Evolutionary conservation across 37 sponge, comb jelly and placozoan genomes (phyloP).

Genomic region (Oscarella lobularis): DNA sequence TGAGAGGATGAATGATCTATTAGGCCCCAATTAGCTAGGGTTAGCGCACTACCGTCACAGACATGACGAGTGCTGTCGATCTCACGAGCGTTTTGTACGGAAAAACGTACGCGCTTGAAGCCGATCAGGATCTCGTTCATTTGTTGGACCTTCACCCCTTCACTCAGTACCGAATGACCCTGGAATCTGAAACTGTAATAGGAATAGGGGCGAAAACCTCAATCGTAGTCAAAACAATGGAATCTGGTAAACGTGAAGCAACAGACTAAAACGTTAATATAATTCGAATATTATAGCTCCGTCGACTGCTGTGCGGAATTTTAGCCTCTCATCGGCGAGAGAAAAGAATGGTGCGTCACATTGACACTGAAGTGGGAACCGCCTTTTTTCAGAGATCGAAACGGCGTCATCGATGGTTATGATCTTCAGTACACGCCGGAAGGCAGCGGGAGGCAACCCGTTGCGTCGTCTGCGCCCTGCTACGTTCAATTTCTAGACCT

Average conservation of each 20-base stretch:
- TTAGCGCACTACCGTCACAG: too few relatives aligned
- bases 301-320: background rate
- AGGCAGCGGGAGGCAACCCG: too few relatives aligned
- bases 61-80: too few relatives aligned
- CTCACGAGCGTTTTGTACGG: too few relatives aligned
- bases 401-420: background rate
- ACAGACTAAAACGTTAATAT: too few relatives aligned
- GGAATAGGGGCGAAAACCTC: background rate
- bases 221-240: too few relatives aligned
- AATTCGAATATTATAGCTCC: background rate
- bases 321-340: background rate
- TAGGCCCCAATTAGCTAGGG: too few relatives aligned
- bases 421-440: background rate
- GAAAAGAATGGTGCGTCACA: background rate
- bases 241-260: too few relatives aligned
- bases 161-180: background rate
- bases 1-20: too few relatives aligned
- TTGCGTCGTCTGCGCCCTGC: background rate
- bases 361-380: background rate
- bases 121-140: too few relatives aligned
- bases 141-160: background rate
- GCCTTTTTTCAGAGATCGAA: background rate
- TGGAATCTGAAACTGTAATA: background rate
- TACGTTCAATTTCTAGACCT: background rate
- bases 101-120: too few relatives aligned